Evolutionary conservation across 2,113 vertebrate genomes (phyloP).

Genomic region (Tamias sibiricus): DNA sequence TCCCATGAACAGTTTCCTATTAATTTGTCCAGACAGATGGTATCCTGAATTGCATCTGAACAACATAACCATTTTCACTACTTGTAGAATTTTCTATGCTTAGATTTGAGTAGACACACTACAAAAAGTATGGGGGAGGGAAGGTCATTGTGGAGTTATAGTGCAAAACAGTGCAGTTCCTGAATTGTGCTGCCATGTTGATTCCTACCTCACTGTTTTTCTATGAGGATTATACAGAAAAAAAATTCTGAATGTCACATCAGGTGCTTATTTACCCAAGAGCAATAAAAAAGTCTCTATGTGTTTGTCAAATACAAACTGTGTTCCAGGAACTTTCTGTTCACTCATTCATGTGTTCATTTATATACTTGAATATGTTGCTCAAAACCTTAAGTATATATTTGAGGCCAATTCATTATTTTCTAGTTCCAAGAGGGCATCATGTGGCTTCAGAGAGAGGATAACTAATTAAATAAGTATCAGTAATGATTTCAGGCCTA

Average conservation of each 20-base stretch:
- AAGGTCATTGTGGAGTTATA: neutral
- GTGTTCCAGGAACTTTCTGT: neutral
- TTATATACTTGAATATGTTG: neutral
- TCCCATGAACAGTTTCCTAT: neutral
- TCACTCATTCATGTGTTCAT: neutral
- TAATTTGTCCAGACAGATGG: neutral
- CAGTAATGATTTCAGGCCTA: neutral
- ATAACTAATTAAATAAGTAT: conserved; percentile 46
- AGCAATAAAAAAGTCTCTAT: neutral
- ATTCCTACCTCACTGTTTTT: neutral
- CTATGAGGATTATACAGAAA: neutral
- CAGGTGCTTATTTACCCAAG: neutral
- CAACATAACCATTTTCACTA: neutral
- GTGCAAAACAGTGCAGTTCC: neutral
- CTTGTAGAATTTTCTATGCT: neutral
- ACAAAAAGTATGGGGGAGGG: neutral
- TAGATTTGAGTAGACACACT: neutral
- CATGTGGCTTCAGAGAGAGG: neutral
- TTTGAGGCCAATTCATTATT: conserved; percentile 10
- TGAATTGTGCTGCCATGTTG: neutral
- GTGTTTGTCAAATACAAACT: neutral
- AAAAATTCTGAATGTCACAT: neutral
- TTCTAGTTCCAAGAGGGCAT: neutral
- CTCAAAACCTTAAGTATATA: neutral
- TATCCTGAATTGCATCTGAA: neutral